Conservation (phyloP, 1,140 invertebrate genomes). For the Popillia japonica region DNA sequence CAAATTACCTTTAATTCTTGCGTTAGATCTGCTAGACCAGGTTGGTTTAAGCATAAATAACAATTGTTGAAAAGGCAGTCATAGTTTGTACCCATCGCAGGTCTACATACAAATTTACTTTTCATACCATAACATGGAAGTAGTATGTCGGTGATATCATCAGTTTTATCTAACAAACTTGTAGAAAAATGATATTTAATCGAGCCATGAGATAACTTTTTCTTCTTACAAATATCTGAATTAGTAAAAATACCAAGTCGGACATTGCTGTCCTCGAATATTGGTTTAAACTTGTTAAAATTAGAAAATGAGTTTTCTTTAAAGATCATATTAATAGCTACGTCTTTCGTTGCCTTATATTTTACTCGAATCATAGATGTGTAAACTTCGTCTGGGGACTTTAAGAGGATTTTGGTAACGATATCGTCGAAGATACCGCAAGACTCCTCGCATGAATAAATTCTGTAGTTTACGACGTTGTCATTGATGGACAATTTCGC, state of each 20-base stretch:
- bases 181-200: neutral
- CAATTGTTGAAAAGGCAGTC: neutral
- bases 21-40: neutral
- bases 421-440: neutral
- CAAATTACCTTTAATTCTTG: no score
- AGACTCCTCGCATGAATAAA: no score
- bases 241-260: neutral
- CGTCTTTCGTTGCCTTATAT: neutral
- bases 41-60: neutral
- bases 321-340: no score
- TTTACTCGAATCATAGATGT: neutral
- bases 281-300: no score
- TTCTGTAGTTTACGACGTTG: no score
- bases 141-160: neutral
- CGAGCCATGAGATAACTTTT: neutral
- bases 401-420: neutral
- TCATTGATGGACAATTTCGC: no score
- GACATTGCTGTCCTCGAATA: neutral
- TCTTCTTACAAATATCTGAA: neutral
- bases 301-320: no score
- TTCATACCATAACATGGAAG: neutral
- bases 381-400: neutral
- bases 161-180: neutral
- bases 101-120: neutral
- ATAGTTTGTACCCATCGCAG: no score